Evolutionary conservation across 2,888 invertebrate species (phyloP).

Genomic region (Eurytoma adleriae): DNA sequence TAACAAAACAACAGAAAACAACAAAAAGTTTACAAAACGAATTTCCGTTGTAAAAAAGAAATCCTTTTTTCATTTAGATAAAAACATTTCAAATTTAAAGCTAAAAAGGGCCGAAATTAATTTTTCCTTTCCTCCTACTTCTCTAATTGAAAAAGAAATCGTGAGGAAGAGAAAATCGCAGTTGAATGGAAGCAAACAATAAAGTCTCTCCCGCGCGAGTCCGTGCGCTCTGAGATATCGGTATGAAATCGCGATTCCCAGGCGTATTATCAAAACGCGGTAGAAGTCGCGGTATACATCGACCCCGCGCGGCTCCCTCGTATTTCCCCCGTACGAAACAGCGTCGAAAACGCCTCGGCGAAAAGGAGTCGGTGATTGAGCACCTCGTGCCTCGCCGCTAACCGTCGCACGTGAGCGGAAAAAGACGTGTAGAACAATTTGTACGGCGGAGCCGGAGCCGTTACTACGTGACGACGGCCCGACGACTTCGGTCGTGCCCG

Average conservation of each 20-base stretch:
- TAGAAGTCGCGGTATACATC: no score
- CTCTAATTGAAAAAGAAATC: neutral
- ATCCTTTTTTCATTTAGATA: no score
- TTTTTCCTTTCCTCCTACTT: neutral
- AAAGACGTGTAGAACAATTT: constrained; percentile 56
- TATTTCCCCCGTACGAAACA: no score
- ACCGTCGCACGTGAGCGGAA: constrained; percentile 56
- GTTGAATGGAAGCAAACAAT: constrained; percentile 22
- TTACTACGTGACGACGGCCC: constrained; percentile 46
- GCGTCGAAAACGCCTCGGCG: constrained; percentile 15
- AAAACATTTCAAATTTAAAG: no score
- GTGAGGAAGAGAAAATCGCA: neutral
- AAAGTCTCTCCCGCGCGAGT: constrained; percentile 8
- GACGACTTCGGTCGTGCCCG: constrained; percentile 46
- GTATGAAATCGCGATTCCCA: constrained; percentile 49
- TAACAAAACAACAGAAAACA: no score
- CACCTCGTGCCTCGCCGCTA: constrained; percentile 43
- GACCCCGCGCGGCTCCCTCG: no score
- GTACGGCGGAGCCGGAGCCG: constrained; percentile 6
- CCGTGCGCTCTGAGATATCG: constrained; percentile 26
- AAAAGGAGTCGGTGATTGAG: constrained; percentile 57
- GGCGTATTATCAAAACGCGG: constrained; percentile 47
- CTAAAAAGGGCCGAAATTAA: neutral
- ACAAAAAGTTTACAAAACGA: no score
- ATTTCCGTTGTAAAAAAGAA: no score